Conservation (phyloP, 2,888 invertebrate species). For the Tanytarsus gracilentus region DNA sequence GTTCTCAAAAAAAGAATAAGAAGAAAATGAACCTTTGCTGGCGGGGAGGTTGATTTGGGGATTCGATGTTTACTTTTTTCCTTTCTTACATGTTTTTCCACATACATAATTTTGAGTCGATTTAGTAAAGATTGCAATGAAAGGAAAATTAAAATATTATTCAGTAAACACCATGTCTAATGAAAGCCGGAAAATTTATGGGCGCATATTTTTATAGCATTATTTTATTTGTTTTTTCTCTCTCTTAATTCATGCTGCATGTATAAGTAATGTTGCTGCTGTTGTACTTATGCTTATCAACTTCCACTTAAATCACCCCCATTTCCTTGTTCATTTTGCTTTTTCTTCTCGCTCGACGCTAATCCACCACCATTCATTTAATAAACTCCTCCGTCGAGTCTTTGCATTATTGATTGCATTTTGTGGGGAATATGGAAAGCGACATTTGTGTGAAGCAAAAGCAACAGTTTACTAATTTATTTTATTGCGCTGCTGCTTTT, state of each 20-base stretch:
- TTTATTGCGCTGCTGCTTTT: too few species aligned
- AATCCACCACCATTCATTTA: background rate
- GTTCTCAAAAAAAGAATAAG: background rate
- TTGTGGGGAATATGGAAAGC: too few species aligned
- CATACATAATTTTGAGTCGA: background rate
- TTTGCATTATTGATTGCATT: background rate
- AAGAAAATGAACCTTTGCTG: conserved; percentile 9
- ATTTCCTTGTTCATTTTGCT: background rate
- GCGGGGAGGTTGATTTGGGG: conserved; percentile 1
- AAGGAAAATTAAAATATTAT: conserved; percentile 24
- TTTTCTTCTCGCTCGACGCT: background rate
- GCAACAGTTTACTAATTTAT: too few species aligned
- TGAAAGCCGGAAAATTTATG: conserved; percentile 21
- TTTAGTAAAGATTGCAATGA: background rate
- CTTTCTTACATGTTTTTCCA: background rate
- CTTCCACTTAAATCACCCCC: too few species aligned
- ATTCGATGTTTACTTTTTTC: background rate
- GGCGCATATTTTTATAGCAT: conserved; percentile 20
- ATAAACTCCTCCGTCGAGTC: background rate
- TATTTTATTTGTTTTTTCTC: conserved; percentile 15
- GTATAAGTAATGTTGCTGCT: background rate
- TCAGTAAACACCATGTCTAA: conserved; percentile 20
- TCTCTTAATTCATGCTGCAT: background rate
- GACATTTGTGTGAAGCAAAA: too few species aligned
- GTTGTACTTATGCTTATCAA: background rate